Conservation (phyloP, 2,888 invertebrate species). For the Lymantria dispar region DNA sequence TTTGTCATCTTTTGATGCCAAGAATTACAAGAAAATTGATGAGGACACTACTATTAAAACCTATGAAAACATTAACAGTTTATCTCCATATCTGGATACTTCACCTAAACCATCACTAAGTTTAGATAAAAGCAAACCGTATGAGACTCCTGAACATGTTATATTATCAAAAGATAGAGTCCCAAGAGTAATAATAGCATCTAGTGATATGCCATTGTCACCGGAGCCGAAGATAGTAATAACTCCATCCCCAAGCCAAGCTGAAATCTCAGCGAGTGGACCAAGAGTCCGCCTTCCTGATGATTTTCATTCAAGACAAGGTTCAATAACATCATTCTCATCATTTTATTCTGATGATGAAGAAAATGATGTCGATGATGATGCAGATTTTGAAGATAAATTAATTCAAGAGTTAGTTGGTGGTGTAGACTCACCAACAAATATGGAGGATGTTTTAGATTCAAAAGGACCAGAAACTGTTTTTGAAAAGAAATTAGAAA, state of each 20-base stretch:
- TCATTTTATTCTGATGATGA: conserved; percentile 67
- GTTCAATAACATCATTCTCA: conserved; percentile 62
- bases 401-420: conserved; percentile 72
- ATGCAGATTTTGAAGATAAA: conserved; percentile 57
- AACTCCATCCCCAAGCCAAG: conserved; percentile 76
- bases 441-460: conserved; percentile 59
- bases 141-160: conserved; percentile 33
- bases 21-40: conserved; percentile 44
- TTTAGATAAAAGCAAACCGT: conserved; percentile 34
- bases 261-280: conserved; percentile 59
- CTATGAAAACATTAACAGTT: conserved; percentile 65
- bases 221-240: conserved; percentile 85
- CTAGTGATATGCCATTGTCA: conserved; percentile 66
- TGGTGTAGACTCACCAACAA: conserved; percentile 67
- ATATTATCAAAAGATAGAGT: conserved; percentile 49
- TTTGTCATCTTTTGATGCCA: conserved; percentile 61
- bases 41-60: conserved; percentile 43
- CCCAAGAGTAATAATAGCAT: conserved; percentile 78
- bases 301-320: conserved; percentile 65
- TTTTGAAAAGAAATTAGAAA: conserved; percentile 68
- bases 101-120: conserved; percentile 43
- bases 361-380: conserved; percentile 50
- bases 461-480: conserved; percentile 71
- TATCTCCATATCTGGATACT: conserved; percentile 40
- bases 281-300: conserved; percentile 78